These are phyloP conservation scores for Perca schrenkii DNA, from an alignment of 2,113 vertebrate genomes.

Conservation along the genomic window DNA sequence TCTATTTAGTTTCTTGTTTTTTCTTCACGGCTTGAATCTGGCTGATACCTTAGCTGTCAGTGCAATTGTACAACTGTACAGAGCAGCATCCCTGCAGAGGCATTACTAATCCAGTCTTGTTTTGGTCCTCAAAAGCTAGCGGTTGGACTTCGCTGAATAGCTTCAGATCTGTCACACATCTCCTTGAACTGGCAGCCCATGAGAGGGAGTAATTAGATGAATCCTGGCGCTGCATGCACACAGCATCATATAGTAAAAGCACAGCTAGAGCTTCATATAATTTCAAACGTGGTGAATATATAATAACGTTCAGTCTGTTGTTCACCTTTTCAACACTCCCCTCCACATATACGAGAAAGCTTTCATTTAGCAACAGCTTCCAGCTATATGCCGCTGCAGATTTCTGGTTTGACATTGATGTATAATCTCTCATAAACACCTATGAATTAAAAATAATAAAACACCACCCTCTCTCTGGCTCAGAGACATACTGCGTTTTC, in stretches of 20 bases:
- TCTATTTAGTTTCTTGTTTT: conserved; percentile 57
- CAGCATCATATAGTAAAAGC: conserved; percentile 25
- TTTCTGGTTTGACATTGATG: conserved; percentile 43
- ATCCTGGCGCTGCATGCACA: conserved; percentile 26
- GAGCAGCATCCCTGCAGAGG: conserved; percentile 57
- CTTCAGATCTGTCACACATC: conserved; percentile 60
- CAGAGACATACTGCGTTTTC: conserved; percentile 23
- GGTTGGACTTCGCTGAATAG: conserved; percentile 53
- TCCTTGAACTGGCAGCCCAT: conserved; percentile 53
- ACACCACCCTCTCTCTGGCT: conserved; percentile 24
- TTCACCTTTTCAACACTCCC: background rate
- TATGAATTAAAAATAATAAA: conserved; percentile 54
- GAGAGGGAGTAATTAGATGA: conserved; percentile 48
- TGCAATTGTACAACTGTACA: conserved; percentile 45
- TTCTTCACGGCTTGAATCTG: conserved; percentile 38
- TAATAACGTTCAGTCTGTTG: conserved; percentile 24
- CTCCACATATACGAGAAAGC: background rate
- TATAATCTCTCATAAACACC: conserved; percentile 50
- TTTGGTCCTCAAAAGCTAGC: conserved; percentile 59
- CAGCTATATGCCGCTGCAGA: conserved; percentile 32
- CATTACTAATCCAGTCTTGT: conserved; percentile 66
- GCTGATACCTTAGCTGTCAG: conserved; percentile 56
- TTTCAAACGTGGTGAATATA: conserved; percentile 18
- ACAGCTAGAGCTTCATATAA: conserved; percentile 9
- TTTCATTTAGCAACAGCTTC: conserved; percentile 35